phyloP scores from a whole-genome alignment of 2,888 invertebrate genomes.

The Ophioninae sp. region DNA sequence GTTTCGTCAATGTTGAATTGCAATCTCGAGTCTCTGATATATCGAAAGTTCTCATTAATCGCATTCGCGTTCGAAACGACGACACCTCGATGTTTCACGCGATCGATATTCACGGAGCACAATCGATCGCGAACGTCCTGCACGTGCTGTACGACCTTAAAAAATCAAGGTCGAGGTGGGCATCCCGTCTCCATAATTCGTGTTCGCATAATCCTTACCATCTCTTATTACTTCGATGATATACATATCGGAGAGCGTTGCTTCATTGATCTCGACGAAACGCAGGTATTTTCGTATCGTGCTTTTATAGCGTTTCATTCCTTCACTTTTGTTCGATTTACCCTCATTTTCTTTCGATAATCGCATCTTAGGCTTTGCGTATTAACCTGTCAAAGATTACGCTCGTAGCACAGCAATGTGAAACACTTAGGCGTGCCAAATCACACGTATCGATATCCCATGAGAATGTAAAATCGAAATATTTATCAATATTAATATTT shows the following conservation, averaged over 20 bases:
- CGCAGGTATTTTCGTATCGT: not conserved
- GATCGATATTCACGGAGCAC: not conserved
- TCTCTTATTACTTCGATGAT: not conserved
- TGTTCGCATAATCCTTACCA: not conserved
- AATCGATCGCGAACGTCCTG: not conserved
- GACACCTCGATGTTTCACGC: too few species aligned
- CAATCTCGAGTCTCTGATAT: too few species aligned
- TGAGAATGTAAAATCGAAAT: not conserved
- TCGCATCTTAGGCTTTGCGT: not conserved
- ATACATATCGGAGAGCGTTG: not conserved
- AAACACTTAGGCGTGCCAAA: not conserved
- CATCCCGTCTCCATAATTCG: not conserved
- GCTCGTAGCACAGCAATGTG: not conserved
- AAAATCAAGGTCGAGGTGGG: not conserved
- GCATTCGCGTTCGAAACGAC: too few species aligned
- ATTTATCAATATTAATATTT: too few species aligned
- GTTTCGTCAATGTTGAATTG: too few species aligned
- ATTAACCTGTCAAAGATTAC: not conserved
- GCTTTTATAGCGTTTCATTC: not conserved
- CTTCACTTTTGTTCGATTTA: not conserved
- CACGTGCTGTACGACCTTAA: not conserved
- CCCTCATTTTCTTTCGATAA: not conserved
- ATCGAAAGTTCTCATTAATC: too few species aligned
- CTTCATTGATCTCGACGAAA: not conserved
- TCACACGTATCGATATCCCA: slow-evolving; percentile 14